Evolutionary conservation across 2,797 vertebrate genomes (phyloP), one percentile per base, ranked within the genome.

Genomic region (Hapalemur alaotrensis): DNA sequence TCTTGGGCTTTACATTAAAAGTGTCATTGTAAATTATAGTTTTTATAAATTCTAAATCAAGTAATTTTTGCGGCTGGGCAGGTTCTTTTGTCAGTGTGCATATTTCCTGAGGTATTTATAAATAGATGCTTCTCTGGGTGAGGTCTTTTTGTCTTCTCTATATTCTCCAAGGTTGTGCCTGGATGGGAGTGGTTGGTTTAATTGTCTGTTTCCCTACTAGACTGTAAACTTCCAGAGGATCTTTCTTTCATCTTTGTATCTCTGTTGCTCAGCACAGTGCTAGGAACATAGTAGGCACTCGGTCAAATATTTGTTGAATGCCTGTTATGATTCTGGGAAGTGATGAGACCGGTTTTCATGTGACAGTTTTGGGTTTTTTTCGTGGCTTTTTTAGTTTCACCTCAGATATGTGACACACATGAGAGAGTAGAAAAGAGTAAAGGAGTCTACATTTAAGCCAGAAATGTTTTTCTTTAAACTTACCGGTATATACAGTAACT

Each of bases 1-100:
- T 95, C 12, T 93, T 35, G 52, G 69, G 23, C 52, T 95, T 83
- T 75, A 59, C 23, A 35, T 86, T 87, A 85, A 87, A 93, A 78
- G 7, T 75, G 23, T 59, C n/a, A 65, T 80, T 78, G 18, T 94
- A 90, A 96, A 90, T 95, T 85, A 83, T 2, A 41, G 65, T 35
- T 83, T 92, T 81, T 90, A 90, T 25, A 92, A 70, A 79, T 95
- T 93, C 46, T 91, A 43, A 92, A 48, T 84, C 23, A 93, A n/a
- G 32, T 85, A 43, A 25, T 91, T 30, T 83, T 59, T 67, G 57
- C 7, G 11, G 4, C 92, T 95, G 75, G n/a, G 25, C n/a, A 92
- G 22, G 10, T 76, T 73, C 30, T 82, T 88, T 79, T 67, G 59
- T 75, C 52, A 76, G 38, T 69, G 6, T 93, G 30, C 25, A 9